A percentile compares a stretch with the other conserved stretches of the same genome.
Conservation (phyloP, 35 echinoderm and acorn worm genomes). For the Acanthaster planci region DNA sequence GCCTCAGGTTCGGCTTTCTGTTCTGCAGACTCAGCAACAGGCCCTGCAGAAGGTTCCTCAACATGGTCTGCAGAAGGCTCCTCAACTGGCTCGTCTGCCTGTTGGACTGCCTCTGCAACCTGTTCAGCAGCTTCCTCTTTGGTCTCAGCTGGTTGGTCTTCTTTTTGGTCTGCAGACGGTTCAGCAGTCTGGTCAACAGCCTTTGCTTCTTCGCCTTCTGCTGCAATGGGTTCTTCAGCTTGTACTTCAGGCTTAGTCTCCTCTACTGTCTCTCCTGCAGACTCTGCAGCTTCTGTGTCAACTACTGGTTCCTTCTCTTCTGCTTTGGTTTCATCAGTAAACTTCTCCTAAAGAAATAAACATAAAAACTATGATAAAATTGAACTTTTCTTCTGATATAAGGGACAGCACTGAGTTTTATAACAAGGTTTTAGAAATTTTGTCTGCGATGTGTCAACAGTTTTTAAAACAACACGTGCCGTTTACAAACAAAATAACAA, state of each 20-base stretch:
- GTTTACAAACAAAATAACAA: too few relatives aligned
- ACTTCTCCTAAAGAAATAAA: background rate
- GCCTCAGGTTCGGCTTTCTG: background rate
- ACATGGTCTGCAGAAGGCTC: conserved; percentile 16
- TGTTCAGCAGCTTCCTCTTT: conserved; percentile 18
- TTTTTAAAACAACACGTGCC: too few relatives aligned
- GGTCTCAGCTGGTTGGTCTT: background rate
- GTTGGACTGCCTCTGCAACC: background rate
- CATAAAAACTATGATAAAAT: background rate
- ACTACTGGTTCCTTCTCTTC: background rate
- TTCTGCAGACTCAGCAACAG: background rate
- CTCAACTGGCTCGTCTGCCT: background rate
- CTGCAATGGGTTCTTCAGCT: conserved; percentile 21
- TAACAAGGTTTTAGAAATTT: too few relatives aligned
- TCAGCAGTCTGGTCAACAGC: conserved; percentile 30
- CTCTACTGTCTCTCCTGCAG: conserved; percentile 15
- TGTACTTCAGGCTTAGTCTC: background rate
- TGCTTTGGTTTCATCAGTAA: conserved; percentile 14
- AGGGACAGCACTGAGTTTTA: too few relatives aligned
- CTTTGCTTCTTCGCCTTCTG: conserved; percentile 30
- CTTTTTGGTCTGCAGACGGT: conserved; percentile 17
- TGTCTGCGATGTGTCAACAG: too few relatives aligned
- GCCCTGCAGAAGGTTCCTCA: conserved; percentile 1
- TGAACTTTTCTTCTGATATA: background rate
- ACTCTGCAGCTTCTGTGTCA: background rate